These are phyloP conservation scores for Amphimallon solstitiale DNA, from an alignment of 2,888 invertebrate species.

Conservation along the genomic window DNA sequence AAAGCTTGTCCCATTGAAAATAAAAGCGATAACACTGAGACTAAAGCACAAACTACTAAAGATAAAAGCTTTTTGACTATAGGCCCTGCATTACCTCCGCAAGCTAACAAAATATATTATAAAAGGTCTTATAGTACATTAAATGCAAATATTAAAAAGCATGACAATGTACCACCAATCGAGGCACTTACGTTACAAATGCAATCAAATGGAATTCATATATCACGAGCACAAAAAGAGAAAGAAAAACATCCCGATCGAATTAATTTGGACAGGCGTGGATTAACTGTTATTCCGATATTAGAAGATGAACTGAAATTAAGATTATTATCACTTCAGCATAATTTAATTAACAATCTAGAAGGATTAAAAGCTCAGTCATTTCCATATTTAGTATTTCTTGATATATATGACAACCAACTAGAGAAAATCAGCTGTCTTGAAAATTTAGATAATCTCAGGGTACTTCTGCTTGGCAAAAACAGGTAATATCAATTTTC, in stretches of 20 bases:
- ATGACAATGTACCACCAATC: constrained; percentile 53
- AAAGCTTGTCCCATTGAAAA: constrained; percentile 54
- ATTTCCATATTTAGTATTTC: constrained; percentile 84
- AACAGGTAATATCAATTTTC: constrained; percentile 72
- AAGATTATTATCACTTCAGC: constrained; percentile 88
- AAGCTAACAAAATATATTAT: constrained; percentile 51
- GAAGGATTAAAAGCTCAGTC: constrained; percentile 68
- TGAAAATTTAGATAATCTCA: constrained; percentile 78
- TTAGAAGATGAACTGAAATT: constrained; percentile 80
- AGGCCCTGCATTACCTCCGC: constrained; percentile 57
- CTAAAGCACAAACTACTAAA: constrained; percentile 42
- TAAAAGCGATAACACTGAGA: constrained; percentile 60
- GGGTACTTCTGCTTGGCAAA: constrained; percentile 91
- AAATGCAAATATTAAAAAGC: constrained; percentile 52
- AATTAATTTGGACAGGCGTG: constrained; percentile 86
- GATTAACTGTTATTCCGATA: constrained; percentile 85
- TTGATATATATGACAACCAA: constrained; percentile 95
- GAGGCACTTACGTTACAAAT: constrained; percentile 67
- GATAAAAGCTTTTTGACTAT: constrained; percentile 58
- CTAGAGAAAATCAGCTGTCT: constrained; percentile 86
- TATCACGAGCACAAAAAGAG: constrained; percentile 78
- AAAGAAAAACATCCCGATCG: constrained; percentile 87
- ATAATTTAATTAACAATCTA: constrained; percentile 85
- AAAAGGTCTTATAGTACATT: constrained; percentile 67
- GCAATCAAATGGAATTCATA: constrained; percentile 74